phyloP scores from a whole-genome alignment of 2,113 vertebrate genomes.

The Cygnus atratus region DNA sequence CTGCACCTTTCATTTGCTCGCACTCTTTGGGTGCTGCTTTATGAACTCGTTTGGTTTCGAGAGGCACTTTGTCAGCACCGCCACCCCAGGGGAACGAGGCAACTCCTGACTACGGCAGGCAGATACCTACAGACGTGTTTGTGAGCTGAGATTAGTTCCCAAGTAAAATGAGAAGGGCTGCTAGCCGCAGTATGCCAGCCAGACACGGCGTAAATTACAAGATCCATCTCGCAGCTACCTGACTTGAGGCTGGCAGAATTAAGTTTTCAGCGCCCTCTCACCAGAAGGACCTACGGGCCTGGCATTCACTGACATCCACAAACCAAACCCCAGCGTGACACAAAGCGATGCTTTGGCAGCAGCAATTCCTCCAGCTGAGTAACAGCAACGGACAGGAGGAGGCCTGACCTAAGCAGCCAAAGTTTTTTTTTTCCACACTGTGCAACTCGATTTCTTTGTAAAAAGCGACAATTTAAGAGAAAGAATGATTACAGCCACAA shows the following conservation, averaged over 20 bases:
- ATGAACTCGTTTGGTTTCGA: not conserved
- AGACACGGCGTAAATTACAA: accelerated
- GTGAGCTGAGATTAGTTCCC: accelerated
- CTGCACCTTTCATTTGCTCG: not conserved
- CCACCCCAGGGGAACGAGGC: accelerated
- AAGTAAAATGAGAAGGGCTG: not conserved
- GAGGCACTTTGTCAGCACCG: accelerated
- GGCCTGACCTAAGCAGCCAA: too few relatives aligned
- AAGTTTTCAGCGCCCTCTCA: not conserved
- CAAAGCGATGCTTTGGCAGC: accelerated
- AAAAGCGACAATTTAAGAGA: accelerated
- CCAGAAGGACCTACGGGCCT: not conserved
- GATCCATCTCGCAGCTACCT: accelerated
- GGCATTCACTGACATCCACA: not conserved
- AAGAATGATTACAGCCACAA: not conserved
- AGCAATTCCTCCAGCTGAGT: accelerated
- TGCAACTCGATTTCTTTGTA: not conserved
- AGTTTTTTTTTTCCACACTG: too few relatives aligned
- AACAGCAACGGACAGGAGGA: not conserved
- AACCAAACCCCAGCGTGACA: not conserved
- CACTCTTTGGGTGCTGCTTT: not conserved
- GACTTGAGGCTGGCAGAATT: not conserved
- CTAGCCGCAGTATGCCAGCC: accelerated
- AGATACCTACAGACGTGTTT: not conserved
- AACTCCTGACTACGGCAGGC: not conserved